A percentile compares a stretch with the other conserved stretches of the same genome.
phyloP scores from a whole-genome alignment of 2,888 invertebrate species.

The Eristalis intricaria region DNA sequence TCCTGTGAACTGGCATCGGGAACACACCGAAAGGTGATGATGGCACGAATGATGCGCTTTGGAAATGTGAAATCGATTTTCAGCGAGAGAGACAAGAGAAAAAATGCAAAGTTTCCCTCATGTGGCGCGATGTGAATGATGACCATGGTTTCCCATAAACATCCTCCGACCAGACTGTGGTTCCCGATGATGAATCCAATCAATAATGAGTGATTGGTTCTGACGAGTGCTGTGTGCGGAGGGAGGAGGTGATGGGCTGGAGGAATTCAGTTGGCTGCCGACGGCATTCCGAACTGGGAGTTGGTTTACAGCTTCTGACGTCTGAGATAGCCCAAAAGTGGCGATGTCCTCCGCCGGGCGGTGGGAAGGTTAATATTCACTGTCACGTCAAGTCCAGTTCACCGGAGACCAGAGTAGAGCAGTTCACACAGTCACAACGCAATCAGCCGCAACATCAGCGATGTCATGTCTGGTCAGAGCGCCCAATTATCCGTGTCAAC shows the following conservation, averaged over 20 bases:
- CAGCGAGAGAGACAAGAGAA: slow-evolving; percentile 3
- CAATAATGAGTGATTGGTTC: slow-evolving; percentile 8
- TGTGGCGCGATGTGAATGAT: slow-evolving; percentile 10
- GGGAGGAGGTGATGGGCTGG: neutral
- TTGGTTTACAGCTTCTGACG: too few species aligned
- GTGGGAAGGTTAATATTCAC: too few species aligned
- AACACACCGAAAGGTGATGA: slow-evolving; percentile 48
- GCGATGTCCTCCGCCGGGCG: too few species aligned
- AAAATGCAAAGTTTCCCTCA: neutral
- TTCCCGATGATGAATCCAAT: slow-evolving; percentile 21
- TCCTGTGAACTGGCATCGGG: slow-evolving; percentile 63
- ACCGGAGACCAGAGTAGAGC: too few species aligned
- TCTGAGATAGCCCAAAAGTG: too few species aligned
- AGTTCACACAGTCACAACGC: neutral
- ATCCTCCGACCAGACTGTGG: neutral
- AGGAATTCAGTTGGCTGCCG: too few species aligned
- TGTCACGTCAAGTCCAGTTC: too few species aligned
- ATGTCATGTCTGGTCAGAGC: slow-evolving; percentile 3
- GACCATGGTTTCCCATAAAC: slow-evolving; percentile 9
- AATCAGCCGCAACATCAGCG: neutral
- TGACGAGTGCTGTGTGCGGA: neutral
- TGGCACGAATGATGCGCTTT: slow-evolving; percentile 57
- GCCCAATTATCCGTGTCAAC: slow-evolving; percentile 24
- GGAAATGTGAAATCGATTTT: slow-evolving; percentile 58
- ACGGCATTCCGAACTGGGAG: too few species aligned